Conservation (phyloP, 2,888 invertebrate species). For the Mesochorus sp. region DNA sequence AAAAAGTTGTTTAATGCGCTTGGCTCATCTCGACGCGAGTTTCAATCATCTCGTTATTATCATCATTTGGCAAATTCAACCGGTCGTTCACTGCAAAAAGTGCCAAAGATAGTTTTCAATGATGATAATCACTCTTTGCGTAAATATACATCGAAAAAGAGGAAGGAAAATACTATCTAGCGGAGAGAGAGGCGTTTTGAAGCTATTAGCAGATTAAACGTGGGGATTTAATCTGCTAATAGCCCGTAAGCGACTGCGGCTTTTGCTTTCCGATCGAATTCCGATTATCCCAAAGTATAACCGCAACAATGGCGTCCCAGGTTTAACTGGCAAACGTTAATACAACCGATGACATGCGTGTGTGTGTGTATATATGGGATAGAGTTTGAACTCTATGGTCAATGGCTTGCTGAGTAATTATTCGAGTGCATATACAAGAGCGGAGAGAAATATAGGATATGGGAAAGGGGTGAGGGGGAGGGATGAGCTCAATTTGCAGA, state of each 20-base stretch:
- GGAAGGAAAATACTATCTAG: neutral
- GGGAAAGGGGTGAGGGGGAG: neutral
- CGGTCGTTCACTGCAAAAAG: neutral
- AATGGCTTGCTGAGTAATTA: slow-evolving; percentile 50
- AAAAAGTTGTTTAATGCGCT: slow-evolving; percentile 79
- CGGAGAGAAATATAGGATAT: neutral
- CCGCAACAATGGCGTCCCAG: slow-evolving; percentile 26
- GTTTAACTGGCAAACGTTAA: slow-evolving; percentile 43
- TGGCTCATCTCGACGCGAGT: slow-evolving; percentile 58
- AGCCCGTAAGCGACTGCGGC: slow-evolving; percentile 2
- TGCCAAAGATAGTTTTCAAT: neutral
- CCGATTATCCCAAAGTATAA: slow-evolving; percentile 18
- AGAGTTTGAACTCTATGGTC: neutral
- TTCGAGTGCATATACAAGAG: neutral
- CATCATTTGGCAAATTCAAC: neutral
- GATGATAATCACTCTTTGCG: neutral
- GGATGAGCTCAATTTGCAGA: slow-evolving; percentile 52
- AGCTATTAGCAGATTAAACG: too few relatives aligned
- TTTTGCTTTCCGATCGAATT: slow-evolving; percentile 9
- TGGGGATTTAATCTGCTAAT: slow-evolving; percentile 44
- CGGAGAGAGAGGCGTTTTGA: too few relatives aligned
- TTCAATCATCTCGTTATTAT: slow-evolving; percentile 1
- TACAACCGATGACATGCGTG: slow-evolving; percentile 11
- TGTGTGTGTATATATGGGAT: neutral
- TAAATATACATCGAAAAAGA: neutral